Percentiles rank a stretch among this genome's conserved stretches.
Conservation (phyloP, 2,113 vertebrate genomes). For the Elephas maximus region DNA sequence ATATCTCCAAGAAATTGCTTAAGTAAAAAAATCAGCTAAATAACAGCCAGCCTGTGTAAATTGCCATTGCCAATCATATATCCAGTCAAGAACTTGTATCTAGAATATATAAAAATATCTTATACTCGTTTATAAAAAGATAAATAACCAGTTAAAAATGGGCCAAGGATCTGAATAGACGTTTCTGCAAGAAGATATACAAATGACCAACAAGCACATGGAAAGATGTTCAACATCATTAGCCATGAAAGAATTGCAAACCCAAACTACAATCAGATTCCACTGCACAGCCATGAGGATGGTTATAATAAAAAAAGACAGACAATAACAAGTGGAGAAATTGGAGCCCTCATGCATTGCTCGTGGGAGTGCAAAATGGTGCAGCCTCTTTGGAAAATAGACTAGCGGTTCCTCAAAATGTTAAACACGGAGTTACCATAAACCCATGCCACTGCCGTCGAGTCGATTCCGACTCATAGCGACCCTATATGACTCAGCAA, state of each 20-base stretch:
- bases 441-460: too few species aligned
- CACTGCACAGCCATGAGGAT: not conserved
- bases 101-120: slow-evolving; percentile 60
- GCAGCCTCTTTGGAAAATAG: slow-evolving; percentile 16
- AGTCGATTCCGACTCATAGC: too few species aligned
- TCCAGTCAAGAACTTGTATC: slow-evolving; percentile 50
- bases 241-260: slow-evolving; percentile 64
- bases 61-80: slow-evolving; percentile 47
- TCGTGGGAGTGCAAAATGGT: slow-evolving; percentile 6
- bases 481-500: not conserved
- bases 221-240: slow-evolving; percentile 66
- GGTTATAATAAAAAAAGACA: slow-evolving; percentile 61
- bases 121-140: slow-evolving; percentile 61
- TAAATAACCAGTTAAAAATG: slow-evolving; percentile 61
- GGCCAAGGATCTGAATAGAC: slow-evolving; percentile 54
- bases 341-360: not conserved
- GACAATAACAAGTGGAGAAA: slow-evolving; percentile 22
- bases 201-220: slow-evolving; percentile 53
- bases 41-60: slow-evolving; percentile 30
- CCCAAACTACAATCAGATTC: slow-evolving; percentile 60
- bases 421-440: not conserved
- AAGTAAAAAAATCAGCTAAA: slow-evolving; percentile 55
- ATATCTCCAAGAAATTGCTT: slow-evolving; percentile 34
- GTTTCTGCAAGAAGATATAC: slow-evolving; percentile 56
- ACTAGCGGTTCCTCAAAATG: slow-evolving; percentile 4